phyloP scores from a whole-genome alignment of 2,113 vertebrate genomes.

The Mastomys coucha region DNA sequence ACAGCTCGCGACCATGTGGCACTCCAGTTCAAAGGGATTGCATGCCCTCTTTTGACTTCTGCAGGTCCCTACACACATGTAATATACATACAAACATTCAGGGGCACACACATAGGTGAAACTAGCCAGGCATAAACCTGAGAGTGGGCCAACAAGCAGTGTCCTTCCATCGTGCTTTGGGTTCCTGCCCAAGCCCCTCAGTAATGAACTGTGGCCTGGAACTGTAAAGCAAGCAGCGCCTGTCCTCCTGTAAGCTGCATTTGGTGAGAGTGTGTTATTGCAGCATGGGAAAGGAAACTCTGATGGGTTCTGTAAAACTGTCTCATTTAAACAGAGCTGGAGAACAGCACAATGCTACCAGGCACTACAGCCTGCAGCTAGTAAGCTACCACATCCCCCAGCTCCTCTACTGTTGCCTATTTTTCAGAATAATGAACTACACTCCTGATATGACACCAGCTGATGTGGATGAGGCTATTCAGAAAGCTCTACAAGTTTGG shows the following conservation, averaged over 20 bases:
- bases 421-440: slow-evolving; percentile 86
- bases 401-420: slow-evolving; percentile 29
- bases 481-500: slow-evolving; percentile 87
- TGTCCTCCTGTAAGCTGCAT: neutral
- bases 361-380: neutral
- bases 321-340: neutral
- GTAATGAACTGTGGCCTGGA: neutral
- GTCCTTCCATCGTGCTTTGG: neutral
- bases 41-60: neutral
- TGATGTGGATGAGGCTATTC: slow-evolving; percentile 86
- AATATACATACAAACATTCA: neutral
- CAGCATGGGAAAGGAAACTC: neutral
- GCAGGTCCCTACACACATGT: neutral
- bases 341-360: neutral
- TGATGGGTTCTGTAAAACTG: neutral
- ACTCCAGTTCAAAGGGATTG: neutral
- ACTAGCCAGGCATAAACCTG: neutral
- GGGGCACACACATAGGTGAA: too few relatives aligned
- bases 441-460: slow-evolving; percentile 87
- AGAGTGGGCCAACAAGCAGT: too few relatives aligned
- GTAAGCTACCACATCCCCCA: neutral
- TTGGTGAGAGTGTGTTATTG: neutral
- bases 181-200: neutral
- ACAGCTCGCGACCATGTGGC: neutral
- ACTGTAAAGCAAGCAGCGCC: neutral